Evolutionary conservation across 2,797 vertebrate species (phyloP), one percentile per base, ranked within the genome.

Genomic region (Tympanoctomys barrerae): DNA sequence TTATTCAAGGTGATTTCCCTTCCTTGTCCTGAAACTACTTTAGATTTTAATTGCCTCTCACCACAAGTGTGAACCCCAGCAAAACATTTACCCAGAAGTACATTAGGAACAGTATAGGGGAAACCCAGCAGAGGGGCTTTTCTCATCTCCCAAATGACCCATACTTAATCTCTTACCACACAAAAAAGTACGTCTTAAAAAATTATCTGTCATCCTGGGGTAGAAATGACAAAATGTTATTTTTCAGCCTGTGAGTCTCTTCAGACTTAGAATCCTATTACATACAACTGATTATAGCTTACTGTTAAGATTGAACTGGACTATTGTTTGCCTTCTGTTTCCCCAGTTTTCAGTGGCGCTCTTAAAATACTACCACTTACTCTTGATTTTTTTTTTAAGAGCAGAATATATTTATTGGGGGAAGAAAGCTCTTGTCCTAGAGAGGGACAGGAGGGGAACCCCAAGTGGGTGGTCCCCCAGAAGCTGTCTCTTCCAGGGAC

Each of bases 51-150:
- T 85, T 89, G 12, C 42, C 31, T 92, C 24, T 96, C 39, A 92
- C 73, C 57, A 78, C 86, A 93, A 83, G 54, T 90, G 49, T 94
- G 49, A 93, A 42, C 49, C 22, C 49, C 91, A 77, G 36, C 46
- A 96, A 68, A 97, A 93, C 68, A 57, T 84, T 95, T 94, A 92
- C 42, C 22, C 64, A 92, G 83, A 97, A 94, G 42, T 90, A 91
- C 59, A 94, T 70, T 49, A 78, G 39, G 57, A 39, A 91, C 42
- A 82, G 22, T 13, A 92, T 83, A 89, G 5, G 79, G 75, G 21
- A 95, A 93, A 92, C 52, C 86, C 82, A 86, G 28, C n/a, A 46
- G 31, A 89, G 28, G 39, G 70, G 21, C 92, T 54, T 96, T 96
- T 84, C 19, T 28, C 54, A 68, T 42, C 46, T 94, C 36, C 21